These are phyloP conservation scores for Daboia siamensis DNA, from an alignment of 2,113 vertebrate genomes.

Conservation along the genomic window DNA sequence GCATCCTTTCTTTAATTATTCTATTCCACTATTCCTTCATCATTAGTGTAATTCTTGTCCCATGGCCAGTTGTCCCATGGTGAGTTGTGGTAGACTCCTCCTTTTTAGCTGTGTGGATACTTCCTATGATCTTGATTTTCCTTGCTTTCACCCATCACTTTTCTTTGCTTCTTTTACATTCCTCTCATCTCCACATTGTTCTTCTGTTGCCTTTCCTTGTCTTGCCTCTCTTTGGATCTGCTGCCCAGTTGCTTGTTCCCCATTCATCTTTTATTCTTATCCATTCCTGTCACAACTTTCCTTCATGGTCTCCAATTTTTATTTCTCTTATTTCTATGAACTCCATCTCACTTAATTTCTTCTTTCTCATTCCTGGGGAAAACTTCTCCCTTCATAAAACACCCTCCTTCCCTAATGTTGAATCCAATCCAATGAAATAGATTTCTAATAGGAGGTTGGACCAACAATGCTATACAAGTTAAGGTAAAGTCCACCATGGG, in stretches of 20 bases:
- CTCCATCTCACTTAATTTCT: not conserved
- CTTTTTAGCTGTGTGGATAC: not conserved
- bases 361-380: not conserved
- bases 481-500: not conserved
- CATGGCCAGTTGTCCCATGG: too few relatives aligned
- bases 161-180: not conserved
- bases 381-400: not conserved
- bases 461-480: not conserved
- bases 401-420: not conserved
- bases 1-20: too few relatives aligned
- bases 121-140: not conserved
- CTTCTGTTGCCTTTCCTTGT: not conserved
- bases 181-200: not conserved
- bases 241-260: not conserved
- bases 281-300: not conserved
- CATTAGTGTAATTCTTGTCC: too few relatives aligned
- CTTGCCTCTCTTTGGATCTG: not conserved
- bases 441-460: not conserved
- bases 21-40: too few relatives aligned
- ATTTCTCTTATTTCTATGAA: not conserved
- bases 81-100: too few relatives aligned
- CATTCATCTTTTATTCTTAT: not conserved
- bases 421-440: not conserved
- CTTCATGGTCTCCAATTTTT: not conserved
- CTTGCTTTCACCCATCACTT: not conserved